phyloP scores from a whole-genome alignment of 2,888 invertebrate species.

The Lordiphosa andalusiaca region DNA sequence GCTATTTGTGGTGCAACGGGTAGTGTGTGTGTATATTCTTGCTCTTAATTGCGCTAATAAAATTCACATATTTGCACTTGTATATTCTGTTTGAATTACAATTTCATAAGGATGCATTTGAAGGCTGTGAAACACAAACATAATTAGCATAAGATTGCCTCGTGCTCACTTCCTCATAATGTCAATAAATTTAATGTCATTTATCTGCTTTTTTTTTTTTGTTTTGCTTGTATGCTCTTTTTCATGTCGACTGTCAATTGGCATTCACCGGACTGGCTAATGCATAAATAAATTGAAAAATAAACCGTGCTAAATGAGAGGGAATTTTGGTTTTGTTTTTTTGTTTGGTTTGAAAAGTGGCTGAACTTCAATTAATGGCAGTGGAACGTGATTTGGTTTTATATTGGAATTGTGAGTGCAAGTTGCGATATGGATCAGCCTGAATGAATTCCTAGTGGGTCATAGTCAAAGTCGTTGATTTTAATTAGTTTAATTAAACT shows the following conservation, averaged over 20 bases:
- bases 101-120: neutral
- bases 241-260: conserved; percentile 42
- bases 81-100: conserved; percentile 23
- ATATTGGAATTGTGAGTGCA: conserved; percentile 20
- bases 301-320: conserved; percentile 54
- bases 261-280: conserved; percentile 48
- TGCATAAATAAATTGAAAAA: conserved; percentile 60
- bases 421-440: conserved; percentile 26
- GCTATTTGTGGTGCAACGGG: too few relatives aligned
- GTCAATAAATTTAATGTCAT: conserved; percentile 40
- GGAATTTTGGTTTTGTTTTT: conserved; percentile 13
- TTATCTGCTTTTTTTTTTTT: conserved; percentile 27
- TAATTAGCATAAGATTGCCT: conserved; percentile 42
- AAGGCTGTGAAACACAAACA: conserved; percentile 26
- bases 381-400: conserved; percentile 27
- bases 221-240: conserved; percentile 1
- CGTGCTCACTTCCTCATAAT: conserved; percentile 53
- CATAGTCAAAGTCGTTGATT: conserved; percentile 24
- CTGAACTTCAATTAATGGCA: conserved; percentile 35
- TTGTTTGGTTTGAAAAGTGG: conserved; percentile 27
- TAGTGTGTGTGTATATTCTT: too few relatives aligned
- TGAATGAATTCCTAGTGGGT: conserved; percentile 29
- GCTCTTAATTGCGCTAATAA: conserved; percentile 27
- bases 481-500: conserved; percentile 34
- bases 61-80: conserved; percentile 25